Percentiles rank a stretch among this genome's conserved stretches.
Conservation (phyloP, 1,140 invertebrate genomes). For the Pectinophora gossypiella region DNA sequence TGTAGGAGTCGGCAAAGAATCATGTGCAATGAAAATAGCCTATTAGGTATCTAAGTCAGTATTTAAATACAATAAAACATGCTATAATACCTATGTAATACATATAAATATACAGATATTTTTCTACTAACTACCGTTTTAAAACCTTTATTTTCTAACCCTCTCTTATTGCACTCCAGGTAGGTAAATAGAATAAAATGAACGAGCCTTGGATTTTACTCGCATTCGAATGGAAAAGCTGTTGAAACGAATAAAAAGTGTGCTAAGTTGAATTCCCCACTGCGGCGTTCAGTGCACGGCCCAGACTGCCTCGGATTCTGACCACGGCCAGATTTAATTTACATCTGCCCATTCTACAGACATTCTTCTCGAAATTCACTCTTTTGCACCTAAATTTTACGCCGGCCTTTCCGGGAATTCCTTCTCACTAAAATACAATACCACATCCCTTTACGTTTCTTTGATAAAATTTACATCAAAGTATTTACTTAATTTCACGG, state of each 20-base stretch:
- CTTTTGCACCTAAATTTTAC: not conserved
- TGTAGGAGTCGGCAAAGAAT: too few species aligned
- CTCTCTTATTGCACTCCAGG: not conserved
- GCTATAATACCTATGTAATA: too few species aligned
- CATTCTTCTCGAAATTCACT: slow-evolving; percentile 1
- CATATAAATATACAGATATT: too few species aligned
- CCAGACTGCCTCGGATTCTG: slow-evolving; percentile 27
- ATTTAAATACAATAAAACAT: too few species aligned
- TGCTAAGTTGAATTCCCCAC: slow-evolving; percentile 9
- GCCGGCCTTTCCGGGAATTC: too few species aligned
- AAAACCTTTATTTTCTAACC: too few species aligned
- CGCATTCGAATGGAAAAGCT: not conserved
- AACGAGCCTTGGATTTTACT: not conserved
- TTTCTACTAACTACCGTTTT: too few species aligned
- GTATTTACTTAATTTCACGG: not conserved
- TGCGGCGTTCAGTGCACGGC: too few species aligned
- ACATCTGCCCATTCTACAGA: slow-evolving; percentile 20
- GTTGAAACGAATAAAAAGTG: slow-evolving; percentile 10
- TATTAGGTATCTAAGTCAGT: too few species aligned
- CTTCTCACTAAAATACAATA: too few species aligned
- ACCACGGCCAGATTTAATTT: slow-evolving; percentile 46
- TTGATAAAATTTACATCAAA: not conserved
- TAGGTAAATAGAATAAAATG: not conserved
- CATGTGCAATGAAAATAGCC: too few species aligned
- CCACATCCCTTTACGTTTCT: not conserved